Percentiles rank a stretch among this genome's conserved stretches.
Evolutionary conservation across 1,140 invertebrate species (phyloP).

Genomic region (Drosophila yakuba): DNA sequence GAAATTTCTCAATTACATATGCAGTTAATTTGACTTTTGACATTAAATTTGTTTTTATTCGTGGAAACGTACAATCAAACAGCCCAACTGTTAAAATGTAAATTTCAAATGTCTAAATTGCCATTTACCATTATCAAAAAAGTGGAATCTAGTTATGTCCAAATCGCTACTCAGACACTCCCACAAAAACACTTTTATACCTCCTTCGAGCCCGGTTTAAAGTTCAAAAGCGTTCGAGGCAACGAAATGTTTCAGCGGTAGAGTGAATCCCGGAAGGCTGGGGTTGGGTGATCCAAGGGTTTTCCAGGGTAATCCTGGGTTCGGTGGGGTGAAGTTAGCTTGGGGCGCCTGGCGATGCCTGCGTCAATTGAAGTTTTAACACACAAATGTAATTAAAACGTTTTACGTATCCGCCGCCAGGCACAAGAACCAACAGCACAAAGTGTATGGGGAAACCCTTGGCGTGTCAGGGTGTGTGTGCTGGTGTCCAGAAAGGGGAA

Average conservation of each 20-base stretch:
- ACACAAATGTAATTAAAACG: conserved; percentile 84
- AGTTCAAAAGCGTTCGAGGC: conserved; percentile 80
- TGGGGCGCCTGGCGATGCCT: conserved; percentile 31
- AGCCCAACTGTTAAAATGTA: conserved; percentile 15
- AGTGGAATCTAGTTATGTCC: conserved; percentile 79
- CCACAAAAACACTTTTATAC: conserved; percentile 37
- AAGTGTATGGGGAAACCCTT: conserved; percentile 58
- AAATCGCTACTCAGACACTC: conserved; percentile 70
- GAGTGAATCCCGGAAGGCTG: not conserved
- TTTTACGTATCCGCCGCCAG: conserved; percentile 78
- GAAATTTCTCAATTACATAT: conserved; percentile 2
- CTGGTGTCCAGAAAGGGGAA: conserved; percentile 62
- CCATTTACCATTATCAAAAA: conserved; percentile 80
- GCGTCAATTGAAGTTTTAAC: conserved; percentile 82
- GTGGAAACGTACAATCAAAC: conserved; percentile 24
- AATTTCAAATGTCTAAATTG: conserved; percentile 37
- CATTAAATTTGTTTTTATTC: conserved; percentile 28
- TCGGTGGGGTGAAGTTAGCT: not conserved
- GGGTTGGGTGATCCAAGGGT: conserved; percentile 1
- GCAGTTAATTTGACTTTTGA: conserved; percentile 22
- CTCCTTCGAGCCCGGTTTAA: conserved; percentile 53
- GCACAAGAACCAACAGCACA: conserved; percentile 65
- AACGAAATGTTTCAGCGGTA: conserved; percentile 30
- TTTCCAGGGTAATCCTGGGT: conserved; percentile 2
- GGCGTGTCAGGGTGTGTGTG: conserved; percentile 38